Evolutionary conservation across 2,113 vertebrate species (phyloP).

Genomic region (Hiodon alosoides): DNA sequence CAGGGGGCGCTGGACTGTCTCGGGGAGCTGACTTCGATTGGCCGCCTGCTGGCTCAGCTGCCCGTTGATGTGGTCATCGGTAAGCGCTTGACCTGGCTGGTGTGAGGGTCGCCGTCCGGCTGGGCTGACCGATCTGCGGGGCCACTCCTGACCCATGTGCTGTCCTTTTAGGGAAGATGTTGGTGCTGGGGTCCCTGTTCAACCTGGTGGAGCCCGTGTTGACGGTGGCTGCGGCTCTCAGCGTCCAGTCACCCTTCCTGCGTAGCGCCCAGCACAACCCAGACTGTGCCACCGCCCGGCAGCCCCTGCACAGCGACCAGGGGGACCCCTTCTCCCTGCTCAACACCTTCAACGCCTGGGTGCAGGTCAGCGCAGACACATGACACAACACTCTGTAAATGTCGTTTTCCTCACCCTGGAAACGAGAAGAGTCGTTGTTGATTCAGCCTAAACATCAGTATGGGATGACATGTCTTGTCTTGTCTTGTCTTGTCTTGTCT

Average conservation of each 20-base stretch:
- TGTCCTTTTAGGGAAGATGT: constrained; percentile 74
- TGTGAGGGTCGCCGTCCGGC: not conserved
- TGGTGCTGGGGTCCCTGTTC: constrained; percentile 78
- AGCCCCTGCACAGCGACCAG: constrained; percentile 75
- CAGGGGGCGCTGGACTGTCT: constrained; percentile 77
- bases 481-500: not conserved
- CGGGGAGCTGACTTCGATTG: constrained; percentile 73
- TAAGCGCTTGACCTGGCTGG: constrained; percentile 44
- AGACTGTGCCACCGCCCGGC: constrained; percentile 60
- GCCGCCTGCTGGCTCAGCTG: constrained; percentile 75
- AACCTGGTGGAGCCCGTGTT: constrained; percentile 73
- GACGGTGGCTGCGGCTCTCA: constrained; percentile 75
- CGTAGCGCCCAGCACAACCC: constrained; percentile 67
- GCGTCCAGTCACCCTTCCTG: constrained; percentile 79
- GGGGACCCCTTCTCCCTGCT: constrained; percentile 87
- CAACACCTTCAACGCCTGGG: constrained; percentile 82
- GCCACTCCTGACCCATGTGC: constrained; percentile 16
- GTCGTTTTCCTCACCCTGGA: not conserved
- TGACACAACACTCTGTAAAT: not conserved
- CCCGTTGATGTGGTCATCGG: constrained; percentile 89
- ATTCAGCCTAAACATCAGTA: not conserved
- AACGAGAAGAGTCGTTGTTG: not conserved
- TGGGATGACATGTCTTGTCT: too few species aligned
- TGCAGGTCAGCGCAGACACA: constrained; percentile 66
- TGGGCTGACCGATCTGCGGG: not conserved